Evolutionary conservation across 2,113 vertebrate species (phyloP).

Genomic region (Pachycephala philippinensis): DNA sequence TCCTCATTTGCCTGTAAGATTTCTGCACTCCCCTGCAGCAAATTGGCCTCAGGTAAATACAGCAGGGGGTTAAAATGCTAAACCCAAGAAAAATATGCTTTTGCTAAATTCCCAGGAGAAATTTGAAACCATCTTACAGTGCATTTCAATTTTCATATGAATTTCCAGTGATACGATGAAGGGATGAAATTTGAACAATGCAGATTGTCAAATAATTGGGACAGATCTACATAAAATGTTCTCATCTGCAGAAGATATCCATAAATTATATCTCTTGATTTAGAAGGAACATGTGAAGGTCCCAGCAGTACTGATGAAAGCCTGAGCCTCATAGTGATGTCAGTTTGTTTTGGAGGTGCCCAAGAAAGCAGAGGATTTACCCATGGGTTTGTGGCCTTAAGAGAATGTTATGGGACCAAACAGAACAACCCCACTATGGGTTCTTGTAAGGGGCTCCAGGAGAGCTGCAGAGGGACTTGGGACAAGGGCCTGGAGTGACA

Average conservation of each 20-base stretch:
- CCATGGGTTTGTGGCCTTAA: neutral
- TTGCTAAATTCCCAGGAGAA: neutral
- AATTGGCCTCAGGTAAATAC: neutral
- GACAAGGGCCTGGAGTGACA: neutral
- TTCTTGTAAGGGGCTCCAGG: neutral
- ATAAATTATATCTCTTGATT: neutral
- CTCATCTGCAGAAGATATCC: neutral
- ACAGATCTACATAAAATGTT: neutral
- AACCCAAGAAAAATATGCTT: neutral
- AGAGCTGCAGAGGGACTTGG: neutral
- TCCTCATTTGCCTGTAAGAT: fast-evolving
- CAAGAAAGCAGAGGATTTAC: neutral
- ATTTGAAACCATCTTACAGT: neutral
- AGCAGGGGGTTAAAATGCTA: neutral
- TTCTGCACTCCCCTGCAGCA: neutral
- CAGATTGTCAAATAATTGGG: slow-evolving; percentile 16
- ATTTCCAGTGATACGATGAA: neutral
- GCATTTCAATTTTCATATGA: neutral
- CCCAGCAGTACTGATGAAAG: neutral
- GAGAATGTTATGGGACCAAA: neutral
- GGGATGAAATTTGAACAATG: neutral
- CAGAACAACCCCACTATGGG: fast-evolving
- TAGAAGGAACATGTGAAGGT: neutral
- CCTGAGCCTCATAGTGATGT: neutral
- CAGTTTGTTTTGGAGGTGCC: neutral